A percentile compares a stretch with the other conserved stretches of the same genome.
These are phyloP conservation scores for Folsomia candida DNA, from an alignment of 2,888 invertebrate genomes.

Conservation along the genomic window DNA sequence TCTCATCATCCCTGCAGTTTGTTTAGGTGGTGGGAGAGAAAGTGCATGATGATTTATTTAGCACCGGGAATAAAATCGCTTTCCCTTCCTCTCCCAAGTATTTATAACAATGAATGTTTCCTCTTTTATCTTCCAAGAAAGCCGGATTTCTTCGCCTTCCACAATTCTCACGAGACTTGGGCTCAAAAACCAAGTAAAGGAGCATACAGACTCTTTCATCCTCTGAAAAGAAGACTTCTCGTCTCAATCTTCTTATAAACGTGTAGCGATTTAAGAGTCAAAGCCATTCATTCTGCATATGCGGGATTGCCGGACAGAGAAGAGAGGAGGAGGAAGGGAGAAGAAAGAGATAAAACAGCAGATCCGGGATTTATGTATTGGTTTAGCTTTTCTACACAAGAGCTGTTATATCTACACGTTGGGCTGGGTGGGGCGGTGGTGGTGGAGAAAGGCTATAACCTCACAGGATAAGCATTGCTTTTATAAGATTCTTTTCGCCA, in stretches of 20 bases:
- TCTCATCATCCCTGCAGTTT: background rate
- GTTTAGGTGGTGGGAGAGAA: background rate
- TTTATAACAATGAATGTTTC: background rate
- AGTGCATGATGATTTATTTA: background rate
- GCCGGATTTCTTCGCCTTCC: background rate
- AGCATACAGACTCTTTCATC: background rate
- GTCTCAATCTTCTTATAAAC: background rate
- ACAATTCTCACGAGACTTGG: background rate
- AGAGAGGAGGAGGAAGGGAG: background rate
- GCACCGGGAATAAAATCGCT: background rate
- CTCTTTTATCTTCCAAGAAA: background rate
- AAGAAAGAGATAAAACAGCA: background rate
- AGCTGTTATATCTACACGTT: too few relatives aligned
- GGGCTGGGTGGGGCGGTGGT: background rate
- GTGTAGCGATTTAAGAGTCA: background rate
- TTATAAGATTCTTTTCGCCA: background rate
- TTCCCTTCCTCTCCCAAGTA: background rate
- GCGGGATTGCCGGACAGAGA: background rate
- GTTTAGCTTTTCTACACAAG: background rate
- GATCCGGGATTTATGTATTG: background rate
- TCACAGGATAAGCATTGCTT: too few relatives aligned
- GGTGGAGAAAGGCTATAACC: too few relatives aligned
- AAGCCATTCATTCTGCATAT: too few relatives aligned
- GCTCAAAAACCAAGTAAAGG: background rate
- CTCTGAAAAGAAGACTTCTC: background rate